phyloP scores from a whole-genome alignment of 2,888 invertebrate genomes.

The Macrophya alboannulata region DNA sequence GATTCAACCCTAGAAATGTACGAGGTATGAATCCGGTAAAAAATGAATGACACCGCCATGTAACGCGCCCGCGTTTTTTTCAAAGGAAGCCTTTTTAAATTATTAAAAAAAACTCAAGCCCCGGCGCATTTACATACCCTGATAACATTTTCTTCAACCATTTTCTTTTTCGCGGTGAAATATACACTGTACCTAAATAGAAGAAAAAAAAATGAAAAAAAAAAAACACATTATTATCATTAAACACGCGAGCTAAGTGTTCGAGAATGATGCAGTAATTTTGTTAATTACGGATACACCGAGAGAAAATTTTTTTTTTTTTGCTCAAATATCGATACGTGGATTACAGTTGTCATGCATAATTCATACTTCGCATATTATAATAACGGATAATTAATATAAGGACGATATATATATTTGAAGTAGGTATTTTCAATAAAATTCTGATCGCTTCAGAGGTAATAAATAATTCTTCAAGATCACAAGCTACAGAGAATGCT shows the following conservation, averaged over 20 bases:
- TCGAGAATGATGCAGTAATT: not conserved
- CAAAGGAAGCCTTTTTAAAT: constrained; percentile 32
- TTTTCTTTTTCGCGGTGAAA: not conserved
- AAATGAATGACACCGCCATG: constrained; percentile 9
- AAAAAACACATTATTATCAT: not conserved
- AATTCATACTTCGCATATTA: too few relatives aligned
- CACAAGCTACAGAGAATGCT: not conserved
- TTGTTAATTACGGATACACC: constrained; percentile 1
- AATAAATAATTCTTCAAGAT: not conserved
- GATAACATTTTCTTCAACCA: constrained; percentile 11
- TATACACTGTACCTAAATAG: not conserved
- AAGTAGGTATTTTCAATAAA: not conserved
- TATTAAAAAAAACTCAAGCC: constrained; percentile 29
- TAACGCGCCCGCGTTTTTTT: constrained; percentile 15
- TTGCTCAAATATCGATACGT: not conserved
- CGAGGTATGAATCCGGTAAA: constrained; percentile 10
- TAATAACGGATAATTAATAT: too few relatives aligned
- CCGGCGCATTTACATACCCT: constrained; percentile 18
- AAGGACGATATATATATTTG: not conserved
- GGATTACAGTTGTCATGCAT: not conserved
- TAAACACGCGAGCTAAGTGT: not conserved
- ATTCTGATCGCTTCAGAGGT: not conserved
- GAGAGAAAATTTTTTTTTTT: not conserved
- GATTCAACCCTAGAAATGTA: not conserved
- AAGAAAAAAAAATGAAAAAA: not conserved